A percentile compares a stretch with the other conserved stretches of the same genome.
These are phyloP conservation scores for Cyanoramphus novaezelandiae DNA, from an alignment of 2,113 vertebrate genomes.

Conservation along the genomic window DNA sequence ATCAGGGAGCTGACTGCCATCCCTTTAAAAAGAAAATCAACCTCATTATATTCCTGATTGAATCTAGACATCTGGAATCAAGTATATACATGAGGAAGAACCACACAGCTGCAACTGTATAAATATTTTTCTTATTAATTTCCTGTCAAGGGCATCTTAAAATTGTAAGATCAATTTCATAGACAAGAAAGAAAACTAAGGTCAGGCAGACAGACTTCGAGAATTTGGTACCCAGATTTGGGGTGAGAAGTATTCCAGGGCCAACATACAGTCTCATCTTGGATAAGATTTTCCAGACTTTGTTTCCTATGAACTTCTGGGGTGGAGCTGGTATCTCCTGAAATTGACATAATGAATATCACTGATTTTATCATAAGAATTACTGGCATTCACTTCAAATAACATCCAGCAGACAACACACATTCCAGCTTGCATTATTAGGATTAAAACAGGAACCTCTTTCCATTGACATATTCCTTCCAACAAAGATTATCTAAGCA, in stretches of 20 bases:
- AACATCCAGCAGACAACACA: conserved; percentile 10
- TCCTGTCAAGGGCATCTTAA: conserved; percentile 10
- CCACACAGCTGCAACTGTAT: not conserved
- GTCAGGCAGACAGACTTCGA: not conserved
- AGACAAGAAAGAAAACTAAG: not conserved
- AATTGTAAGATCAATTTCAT: not conserved
- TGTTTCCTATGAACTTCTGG: not conserved
- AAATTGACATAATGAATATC: conserved; percentile 15
- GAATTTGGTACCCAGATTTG: not conserved
- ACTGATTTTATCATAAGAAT: conserved; percentile 38
- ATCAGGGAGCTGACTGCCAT: not conserved
- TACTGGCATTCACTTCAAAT: conserved; percentile 49
- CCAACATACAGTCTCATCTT: not conserved
- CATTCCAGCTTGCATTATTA: conserved; percentile 20
- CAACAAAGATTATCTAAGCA: not conserved
- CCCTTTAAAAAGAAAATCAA: not conserved
- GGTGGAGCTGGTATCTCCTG: not conserved
- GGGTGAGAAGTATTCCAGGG: not conserved
- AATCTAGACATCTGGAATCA: conserved; percentile 23
- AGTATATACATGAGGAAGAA: conserved; percentile 3
- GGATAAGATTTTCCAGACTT: not conserved
- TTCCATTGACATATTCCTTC: conserved; percentile 10
- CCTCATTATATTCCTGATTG: not conserved
- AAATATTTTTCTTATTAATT: conserved; percentile 42
- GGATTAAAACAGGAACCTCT: conserved; percentile 23